These are phyloP conservation scores for Chrosomus eos DNA, from an alignment of 2,797 vertebrate genomes.

Conservation along the genomic window DNA sequence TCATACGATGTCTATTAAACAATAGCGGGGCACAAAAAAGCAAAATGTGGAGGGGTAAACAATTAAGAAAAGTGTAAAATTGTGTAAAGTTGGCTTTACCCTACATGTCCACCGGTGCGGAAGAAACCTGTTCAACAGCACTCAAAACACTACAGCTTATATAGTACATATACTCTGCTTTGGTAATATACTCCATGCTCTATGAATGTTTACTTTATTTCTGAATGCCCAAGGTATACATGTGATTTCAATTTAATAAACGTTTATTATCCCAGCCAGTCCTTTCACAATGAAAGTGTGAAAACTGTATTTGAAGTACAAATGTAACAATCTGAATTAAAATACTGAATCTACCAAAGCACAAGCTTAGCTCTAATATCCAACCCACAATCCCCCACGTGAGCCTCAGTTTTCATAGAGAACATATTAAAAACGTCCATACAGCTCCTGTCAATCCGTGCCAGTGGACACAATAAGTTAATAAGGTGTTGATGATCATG, in stretches of 20 bases:
- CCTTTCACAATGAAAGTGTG: neutral
- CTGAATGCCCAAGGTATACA: neutral
- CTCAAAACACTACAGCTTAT: neutral
- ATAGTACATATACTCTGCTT: neutral
- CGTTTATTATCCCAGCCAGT: neutral
- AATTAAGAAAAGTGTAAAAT: neutral
- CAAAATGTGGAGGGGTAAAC: neutral
- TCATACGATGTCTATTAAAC: neutral
- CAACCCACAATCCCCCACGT: neutral
- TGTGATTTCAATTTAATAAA: neutral
- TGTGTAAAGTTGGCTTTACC: neutral
- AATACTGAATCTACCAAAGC: neutral
- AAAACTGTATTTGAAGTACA: neutral
- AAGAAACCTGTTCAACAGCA: neutral
- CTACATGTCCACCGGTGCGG: neutral
- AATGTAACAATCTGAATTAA: neutral
- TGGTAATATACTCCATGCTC: neutral
- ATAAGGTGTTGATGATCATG: neutral
- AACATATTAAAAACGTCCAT: neutral
- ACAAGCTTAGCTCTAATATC: neutral
- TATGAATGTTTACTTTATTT: neutral
- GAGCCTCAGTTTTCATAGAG: neutral
- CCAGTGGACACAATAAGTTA: neutral
- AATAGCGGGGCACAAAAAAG: neutral
- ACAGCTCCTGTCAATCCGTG: neutral